Evolutionary conservation across 2,888 invertebrate genomes (phyloP).

Genomic region (Muscina levida): DNA sequence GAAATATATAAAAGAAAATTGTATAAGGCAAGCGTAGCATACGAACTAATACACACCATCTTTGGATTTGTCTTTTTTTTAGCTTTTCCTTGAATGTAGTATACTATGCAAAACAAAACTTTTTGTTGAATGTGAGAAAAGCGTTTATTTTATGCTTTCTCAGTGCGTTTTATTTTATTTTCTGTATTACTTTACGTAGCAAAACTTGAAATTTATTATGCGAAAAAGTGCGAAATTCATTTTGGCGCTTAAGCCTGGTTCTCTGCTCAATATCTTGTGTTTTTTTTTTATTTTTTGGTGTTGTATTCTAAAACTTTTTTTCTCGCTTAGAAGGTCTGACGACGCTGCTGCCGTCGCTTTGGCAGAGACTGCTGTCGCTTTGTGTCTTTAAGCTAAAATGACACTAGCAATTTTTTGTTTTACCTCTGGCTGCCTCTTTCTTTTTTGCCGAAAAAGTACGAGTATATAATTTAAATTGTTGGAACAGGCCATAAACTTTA

Average conservation of each 20-base stretch:
- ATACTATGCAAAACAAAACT: constrained; percentile 61
- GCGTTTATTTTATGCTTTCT: constrained; percentile 65
- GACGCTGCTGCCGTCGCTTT: background rate
- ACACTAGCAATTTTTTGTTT: constrained; percentile 45
- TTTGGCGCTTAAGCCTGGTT: constrained; percentile 71
- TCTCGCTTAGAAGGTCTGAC: background rate
- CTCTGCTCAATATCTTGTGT: constrained; percentile 25
- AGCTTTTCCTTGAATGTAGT: constrained; percentile 21
- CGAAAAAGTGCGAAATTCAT: constrained; percentile 79
- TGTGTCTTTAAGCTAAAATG: constrained; percentile 54
- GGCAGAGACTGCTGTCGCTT: constrained; percentile 38
- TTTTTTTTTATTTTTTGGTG: constrained; percentile 52
- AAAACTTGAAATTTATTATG: constrained; percentile 78
- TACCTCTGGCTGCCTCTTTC: constrained; percentile 64
- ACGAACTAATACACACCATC: constrained; percentile 24
- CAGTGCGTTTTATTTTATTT: constrained; percentile 44
- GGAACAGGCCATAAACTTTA: constrained; percentile 65
- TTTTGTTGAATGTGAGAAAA: constrained; percentile 28
- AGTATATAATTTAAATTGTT: constrained; percentile 78
- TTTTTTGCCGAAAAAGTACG: constrained; percentile 68
- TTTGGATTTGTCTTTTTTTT: constrained; percentile 10
- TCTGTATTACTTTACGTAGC: constrained; percentile 66
- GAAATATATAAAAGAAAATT: constrained; percentile 5
- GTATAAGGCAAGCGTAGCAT: constrained; percentile 3
- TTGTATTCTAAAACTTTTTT: constrained; percentile 22